These are phyloP conservation scores for Cryptomyrus ogoouensis DNA, from an alignment of 2,113 vertebrate genomes.

Conservation along the genomic window DNA sequence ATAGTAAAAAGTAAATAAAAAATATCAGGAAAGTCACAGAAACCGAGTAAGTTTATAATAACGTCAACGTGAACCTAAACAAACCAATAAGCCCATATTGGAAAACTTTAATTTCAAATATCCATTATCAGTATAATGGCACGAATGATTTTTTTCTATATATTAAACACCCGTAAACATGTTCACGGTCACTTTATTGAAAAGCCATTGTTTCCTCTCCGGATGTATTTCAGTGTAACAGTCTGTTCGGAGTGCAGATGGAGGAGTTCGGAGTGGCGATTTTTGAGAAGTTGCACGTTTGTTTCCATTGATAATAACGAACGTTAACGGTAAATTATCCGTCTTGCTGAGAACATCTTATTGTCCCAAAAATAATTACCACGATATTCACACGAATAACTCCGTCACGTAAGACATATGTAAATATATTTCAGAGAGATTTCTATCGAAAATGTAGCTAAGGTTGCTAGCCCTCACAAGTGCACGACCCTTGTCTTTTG, in stretches of 20 bases:
- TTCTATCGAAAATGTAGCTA: not conserved
- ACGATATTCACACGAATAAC: not conserved
- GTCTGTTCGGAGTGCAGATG: conserved; percentile 18
- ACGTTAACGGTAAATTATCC: not conserved
- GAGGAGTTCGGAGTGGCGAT: conserved; percentile 8
- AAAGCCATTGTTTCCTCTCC: conserved; percentile 5
- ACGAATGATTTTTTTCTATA: not conserved
- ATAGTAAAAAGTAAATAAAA: not conserved
- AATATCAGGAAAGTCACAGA: not conserved
- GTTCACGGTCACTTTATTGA: not conserved
- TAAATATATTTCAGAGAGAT: not conserved
- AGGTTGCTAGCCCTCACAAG: conserved; percentile 6
- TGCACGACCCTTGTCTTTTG: conserved; percentile 3
- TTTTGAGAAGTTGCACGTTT: conserved; percentile 16
- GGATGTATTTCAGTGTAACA: conserved; percentile 15
- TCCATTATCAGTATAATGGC: not conserved
- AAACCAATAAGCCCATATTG: not conserved
- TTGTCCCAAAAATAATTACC: not conserved
- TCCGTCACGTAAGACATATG: not conserved
- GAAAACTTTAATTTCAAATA: not conserved
- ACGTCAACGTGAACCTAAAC: not conserved
- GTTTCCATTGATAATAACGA: conserved; percentile 15
- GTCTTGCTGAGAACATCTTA: not conserved
- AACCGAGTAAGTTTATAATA: not conserved
- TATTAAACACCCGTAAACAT: not conserved